These are phyloP conservation scores for Oeneis ivallda DNA, from an alignment of 2,888 invertebrate species.

Conservation along the genomic window DNA sequence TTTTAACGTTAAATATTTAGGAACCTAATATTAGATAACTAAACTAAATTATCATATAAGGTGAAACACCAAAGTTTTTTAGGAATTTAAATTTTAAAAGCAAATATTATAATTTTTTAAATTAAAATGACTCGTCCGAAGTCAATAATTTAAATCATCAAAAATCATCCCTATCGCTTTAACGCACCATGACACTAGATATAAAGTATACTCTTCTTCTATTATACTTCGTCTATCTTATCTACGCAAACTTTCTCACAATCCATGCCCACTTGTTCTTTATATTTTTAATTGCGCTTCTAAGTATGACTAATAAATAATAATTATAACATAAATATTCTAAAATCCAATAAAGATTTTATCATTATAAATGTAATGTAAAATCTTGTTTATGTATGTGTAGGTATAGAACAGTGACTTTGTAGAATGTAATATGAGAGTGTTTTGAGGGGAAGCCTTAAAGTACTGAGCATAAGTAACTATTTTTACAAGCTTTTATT, in stretches of 20 bases:
- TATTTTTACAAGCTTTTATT: too few relatives aligned
- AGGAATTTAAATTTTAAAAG: background rate
- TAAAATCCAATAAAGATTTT: background rate
- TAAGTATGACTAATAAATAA: background rate
- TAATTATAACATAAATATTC: background rate
- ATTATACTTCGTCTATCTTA: too few relatives aligned
- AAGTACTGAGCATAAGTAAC: background rate
- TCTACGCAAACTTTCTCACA: background rate
- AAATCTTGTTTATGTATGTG: background rate
- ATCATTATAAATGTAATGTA: background rate
- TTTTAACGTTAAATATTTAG: background rate
- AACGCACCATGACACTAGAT: background rate
- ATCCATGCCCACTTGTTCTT: background rate
- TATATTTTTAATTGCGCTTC: background rate
- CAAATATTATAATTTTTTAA: background rate
- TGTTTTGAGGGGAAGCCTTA: background rate
- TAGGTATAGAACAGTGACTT: background rate
- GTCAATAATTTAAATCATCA: background rate
- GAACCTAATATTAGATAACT: background rate
- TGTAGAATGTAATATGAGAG: background rate
- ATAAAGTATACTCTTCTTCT: too few relatives aligned
- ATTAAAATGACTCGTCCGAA: background rate
- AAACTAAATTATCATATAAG: slow-evolving; percentile 8
- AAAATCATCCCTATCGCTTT: background rate
- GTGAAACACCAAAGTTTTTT: slow-evolving; percentile 3